Percentiles rank a stretch among this genome's conserved stretches.
phyloP scores from a whole-genome alignment of 92 coral and sea anemone species.

The Paramuricea clavata region DNA sequence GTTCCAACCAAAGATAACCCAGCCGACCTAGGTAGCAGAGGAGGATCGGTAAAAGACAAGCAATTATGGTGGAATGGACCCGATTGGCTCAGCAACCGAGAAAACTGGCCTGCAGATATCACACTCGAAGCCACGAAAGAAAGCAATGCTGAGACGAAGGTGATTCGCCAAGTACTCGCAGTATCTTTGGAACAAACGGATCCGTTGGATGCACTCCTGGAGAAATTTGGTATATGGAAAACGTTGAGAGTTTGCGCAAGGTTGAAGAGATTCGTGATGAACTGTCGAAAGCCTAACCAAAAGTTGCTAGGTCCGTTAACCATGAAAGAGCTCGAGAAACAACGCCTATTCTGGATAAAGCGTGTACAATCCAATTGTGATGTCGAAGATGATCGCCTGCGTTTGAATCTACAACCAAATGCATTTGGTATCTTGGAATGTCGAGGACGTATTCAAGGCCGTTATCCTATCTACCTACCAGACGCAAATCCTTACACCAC shows the following conservation, averaged over 20 bases:
- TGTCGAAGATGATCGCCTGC: too few relatives aligned
- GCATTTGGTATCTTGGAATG: too few relatives aligned
- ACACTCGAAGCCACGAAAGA: background rate
- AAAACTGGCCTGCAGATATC: background rate
- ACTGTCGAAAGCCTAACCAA: conserved; percentile 3
- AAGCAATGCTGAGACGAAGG: conserved; percentile 15
- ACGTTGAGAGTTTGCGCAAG: conserved; percentile 49
- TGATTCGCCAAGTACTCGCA: conserved; percentile 27
- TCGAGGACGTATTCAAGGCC: too few relatives aligned
- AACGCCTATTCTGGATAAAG: too few relatives aligned
- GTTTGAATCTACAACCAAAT: too few relatives aligned
- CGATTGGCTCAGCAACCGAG: background rate
- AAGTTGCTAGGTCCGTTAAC: conserved; percentile 59
- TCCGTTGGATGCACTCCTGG: conserved; percentile 49
- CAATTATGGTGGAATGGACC: conserved; percentile 10
- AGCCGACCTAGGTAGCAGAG: too few relatives aligned
- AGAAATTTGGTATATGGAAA: too few relatives aligned
- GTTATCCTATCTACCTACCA: too few relatives aligned
- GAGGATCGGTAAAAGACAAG: background rate
- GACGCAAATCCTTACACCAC: too few relatives aligned
- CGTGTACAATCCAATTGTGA: too few relatives aligned
- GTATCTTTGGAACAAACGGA: conserved; percentile 49
- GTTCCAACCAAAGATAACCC: too few relatives aligned
- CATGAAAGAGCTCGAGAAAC: too few relatives aligned
- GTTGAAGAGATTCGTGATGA: conserved; percentile 44